Evolutionary conservation across 2,888 invertebrate genomes (phyloP), one percentile per base, ranked within the genome.

Genomic region (Machimus rusticus): DNA sequence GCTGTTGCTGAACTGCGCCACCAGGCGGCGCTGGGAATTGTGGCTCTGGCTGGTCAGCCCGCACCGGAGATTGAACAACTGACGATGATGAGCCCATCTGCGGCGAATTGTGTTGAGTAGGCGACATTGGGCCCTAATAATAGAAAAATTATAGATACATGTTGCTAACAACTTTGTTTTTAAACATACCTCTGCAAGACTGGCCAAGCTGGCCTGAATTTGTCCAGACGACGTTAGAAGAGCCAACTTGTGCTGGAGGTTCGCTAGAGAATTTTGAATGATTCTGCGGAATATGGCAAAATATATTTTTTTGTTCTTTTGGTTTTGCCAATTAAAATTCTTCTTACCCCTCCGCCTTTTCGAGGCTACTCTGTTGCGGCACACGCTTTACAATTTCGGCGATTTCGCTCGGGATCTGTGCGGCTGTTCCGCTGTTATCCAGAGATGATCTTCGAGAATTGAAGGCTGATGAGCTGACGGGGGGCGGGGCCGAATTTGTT

Each of bases 201-300:
- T 81, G 19, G 81, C 81, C 14, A 81, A n/a, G 8, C 81, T 81
- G 28, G 81, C 81, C 34, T 74, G 84, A 14, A 82, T 82, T 46
- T 88, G 82, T 14, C 57, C 74, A 23, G 43, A 43, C 0, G 88
- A 87, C 86, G 94, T 94, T 87, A 94, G 90, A 88, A 94, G 93
- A 3, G 93, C 93, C 86, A 95, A 91, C 89, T 94, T 94, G 87
- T 94, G 94, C 89, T 95, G 94, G 9, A 95, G 91, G 91, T 94
- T 94, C 0, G 94, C 94, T 84, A 95, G 90, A 1, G 92, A 91
- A 82, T 89, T 91, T 87, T 90, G 90, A 92, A 5, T 93, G 39
- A 89, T 89, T 34, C 78, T 87, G 43, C 19, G 66, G 39, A 85
- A 87, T 43, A 39, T 85, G 87, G 5, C 43, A 14, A 46, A 66